Conservation (phyloP, 2,113 vertebrate species). For the Alouatta palliata region DNA sequence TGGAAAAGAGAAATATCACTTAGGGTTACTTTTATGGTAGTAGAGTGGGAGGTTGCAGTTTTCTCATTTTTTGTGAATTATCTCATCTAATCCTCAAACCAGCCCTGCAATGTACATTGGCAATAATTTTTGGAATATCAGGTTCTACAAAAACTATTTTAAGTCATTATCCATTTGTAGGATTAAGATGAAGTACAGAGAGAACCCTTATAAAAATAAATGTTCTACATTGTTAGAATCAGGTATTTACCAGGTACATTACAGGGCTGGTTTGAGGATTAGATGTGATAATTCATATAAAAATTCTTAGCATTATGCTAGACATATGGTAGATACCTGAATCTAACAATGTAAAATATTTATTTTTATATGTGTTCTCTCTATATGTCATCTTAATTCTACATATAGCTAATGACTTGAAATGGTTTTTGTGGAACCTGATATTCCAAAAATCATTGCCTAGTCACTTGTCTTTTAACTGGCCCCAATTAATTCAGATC, state of each 20-base stretch:
- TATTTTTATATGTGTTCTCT: not conserved
- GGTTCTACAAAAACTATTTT: not conserved
- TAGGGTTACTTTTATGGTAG: not conserved
- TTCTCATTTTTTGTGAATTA: not conserved
- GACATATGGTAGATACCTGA: not conserved
- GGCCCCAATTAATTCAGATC: not conserved
- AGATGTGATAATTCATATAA: not conserved
- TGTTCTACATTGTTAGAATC: not conserved
- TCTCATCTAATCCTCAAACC: no score
- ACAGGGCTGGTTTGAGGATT: no score
- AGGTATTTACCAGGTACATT: not conserved
- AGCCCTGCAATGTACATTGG: no score
- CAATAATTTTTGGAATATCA: slow-evolving; percentile 8
- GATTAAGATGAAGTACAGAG: not conserved
- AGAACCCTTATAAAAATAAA: not conserved
- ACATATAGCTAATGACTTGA: slow-evolving; percentile 6
- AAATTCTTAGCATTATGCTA: not conserved
- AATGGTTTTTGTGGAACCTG: not conserved
- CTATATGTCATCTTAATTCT: not conserved
- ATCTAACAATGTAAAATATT: not conserved
- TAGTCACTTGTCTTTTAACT: slow-evolving; percentile 40
- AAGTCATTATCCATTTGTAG: not conserved
- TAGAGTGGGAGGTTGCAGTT: not conserved
- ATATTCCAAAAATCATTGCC: not conserved
- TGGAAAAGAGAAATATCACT: not conserved